Evolutionary conservation across 2,888 invertebrate genomes (phyloP).

Genomic region (Drosophila barbarae): DNA sequence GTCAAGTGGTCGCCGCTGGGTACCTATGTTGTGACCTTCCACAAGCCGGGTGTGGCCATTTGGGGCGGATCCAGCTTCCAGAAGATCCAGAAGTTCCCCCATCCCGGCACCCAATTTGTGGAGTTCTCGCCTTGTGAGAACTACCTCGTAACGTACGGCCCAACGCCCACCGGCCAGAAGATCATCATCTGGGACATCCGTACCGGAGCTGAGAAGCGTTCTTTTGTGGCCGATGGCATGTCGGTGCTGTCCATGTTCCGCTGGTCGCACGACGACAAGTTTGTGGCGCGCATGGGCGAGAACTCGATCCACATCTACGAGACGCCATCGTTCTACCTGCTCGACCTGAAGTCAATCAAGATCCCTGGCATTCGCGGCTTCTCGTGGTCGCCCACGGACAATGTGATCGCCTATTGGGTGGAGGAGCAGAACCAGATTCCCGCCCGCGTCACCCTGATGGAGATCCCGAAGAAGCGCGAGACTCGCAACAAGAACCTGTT

Average conservation of each 20-base stretch:
- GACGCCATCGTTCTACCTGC: constrained; percentile 95
- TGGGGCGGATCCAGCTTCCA: constrained; percentile 98
- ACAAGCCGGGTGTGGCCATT: constrained; percentile 95
- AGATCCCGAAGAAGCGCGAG: constrained; percentile 94
- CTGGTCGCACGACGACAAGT: constrained; percentile 98
- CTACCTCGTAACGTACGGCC: constrained; percentile 96
- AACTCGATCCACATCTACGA: constrained; percentile 96
- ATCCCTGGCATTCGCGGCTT: constrained; percentile 94
- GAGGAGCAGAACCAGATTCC: constrained; percentile 98
- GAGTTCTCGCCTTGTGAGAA: constrained; percentile 99
- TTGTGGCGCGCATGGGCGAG: constrained; percentile 92
- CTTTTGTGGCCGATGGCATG: constrained; percentile 92
- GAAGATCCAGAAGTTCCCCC: constrained; percentile 94
- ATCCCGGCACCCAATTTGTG: constrained; percentile 94
- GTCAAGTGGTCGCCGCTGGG: constrained; percentile 99
- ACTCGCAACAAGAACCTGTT: constrained; percentile 96
- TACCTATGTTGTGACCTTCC: constrained; percentile 97
- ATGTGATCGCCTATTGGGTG: constrained; percentile 98
- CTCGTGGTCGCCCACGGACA: constrained; percentile 98
- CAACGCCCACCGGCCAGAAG: constrained; percentile 87
- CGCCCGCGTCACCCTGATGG: constrained; percentile 94
- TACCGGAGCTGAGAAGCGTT: constrained; percentile 95
- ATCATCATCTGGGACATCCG: constrained; percentile 98
- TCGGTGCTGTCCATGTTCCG: constrained; percentile 96
- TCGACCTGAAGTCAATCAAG: constrained; percentile 97